Percentiles rank a stretch among this genome's conserved stretches.
Evolutionary conservation across 2,113 vertebrate species (phyloP).

Genomic region (Nesoenas mayeri): DNA sequence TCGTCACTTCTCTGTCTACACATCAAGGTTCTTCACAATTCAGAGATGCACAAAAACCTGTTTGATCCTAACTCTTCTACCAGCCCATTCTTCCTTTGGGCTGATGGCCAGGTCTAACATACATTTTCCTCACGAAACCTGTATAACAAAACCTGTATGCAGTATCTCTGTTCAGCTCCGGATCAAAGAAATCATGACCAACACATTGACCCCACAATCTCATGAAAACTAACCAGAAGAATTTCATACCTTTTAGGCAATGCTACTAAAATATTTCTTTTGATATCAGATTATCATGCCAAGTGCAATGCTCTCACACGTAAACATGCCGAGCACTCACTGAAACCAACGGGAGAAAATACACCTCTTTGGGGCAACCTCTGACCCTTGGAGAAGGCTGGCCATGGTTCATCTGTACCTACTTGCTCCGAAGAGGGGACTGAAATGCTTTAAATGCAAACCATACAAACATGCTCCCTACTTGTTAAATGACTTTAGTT

Average conservation of each 20-base stretch:
- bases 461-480: conserved; percentile 21
- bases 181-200: neutral
- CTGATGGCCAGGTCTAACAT: neutral
- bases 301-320: neutral
- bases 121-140: neutral
- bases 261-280: neutral
- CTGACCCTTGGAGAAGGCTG: neutral
- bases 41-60: neutral
- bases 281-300: neutral
- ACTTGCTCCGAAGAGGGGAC: conserved; percentile 29
- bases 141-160: neutral
- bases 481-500: conserved; percentile 57
- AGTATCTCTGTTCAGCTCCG: neutral
- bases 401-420: neutral
- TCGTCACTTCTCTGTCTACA: neutral
- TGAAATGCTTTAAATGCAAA: conserved; percentile 37
- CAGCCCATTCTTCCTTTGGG: neutral
- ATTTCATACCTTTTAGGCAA: neutral
- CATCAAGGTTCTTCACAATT: neutral
- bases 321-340: neutral
- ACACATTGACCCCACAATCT: neutral
- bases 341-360: neutral
- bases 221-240: neutral
- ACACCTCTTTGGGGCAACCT: neutral
- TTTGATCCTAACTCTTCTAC: neutral